A percentile compares a stretch with the other conserved stretches of the same genome.
Conservation (phyloP, 35 echinoderm and acorn worm genomes). For the Anneissia japonica region DNA sequence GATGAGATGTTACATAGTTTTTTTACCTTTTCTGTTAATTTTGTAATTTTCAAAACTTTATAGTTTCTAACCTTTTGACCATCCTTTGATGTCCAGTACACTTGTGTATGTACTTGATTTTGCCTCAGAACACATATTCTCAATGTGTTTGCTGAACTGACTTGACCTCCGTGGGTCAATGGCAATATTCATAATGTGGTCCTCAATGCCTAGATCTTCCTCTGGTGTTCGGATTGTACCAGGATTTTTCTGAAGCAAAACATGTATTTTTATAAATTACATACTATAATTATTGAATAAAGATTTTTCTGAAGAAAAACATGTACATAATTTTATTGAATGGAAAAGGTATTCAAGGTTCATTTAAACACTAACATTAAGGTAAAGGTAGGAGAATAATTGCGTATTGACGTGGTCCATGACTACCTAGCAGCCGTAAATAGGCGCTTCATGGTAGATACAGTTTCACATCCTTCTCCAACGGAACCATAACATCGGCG, state of each 20-base stretch:
- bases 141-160: constrained; percentile 73
- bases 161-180: constrained; percentile 42
- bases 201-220: constrained; percentile 73
- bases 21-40: too few species aligned
- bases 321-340: not conserved
- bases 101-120: constrained; percentile 56
- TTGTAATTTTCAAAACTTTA: too few species aligned
- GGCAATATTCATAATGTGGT: constrained; percentile 58
- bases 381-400: not conserved
- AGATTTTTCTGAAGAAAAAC: too few species aligned
- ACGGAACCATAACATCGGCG: too few species aligned
- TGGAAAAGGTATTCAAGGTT: not conserved
- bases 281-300: too few species aligned
- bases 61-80: constrained; percentile 86
- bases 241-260: constrained; percentile 80
- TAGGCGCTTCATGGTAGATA: too few species aligned
- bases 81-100: constrained; percentile 60
- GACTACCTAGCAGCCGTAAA: too few species aligned
- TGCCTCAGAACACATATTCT: constrained; percentile 54
- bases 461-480: too few species aligned
- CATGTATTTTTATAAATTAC: too few species aligned
- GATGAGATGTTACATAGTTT: too few species aligned
- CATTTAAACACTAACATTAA: not conserved
- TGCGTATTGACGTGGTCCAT: too few species aligned
- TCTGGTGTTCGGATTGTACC: constrained; percentile 95